These are phyloP conservation scores for Epinephelus awoara DNA, from an alignment of 2,797 vertebrate genomes.

Conservation along the genomic window DNA sequence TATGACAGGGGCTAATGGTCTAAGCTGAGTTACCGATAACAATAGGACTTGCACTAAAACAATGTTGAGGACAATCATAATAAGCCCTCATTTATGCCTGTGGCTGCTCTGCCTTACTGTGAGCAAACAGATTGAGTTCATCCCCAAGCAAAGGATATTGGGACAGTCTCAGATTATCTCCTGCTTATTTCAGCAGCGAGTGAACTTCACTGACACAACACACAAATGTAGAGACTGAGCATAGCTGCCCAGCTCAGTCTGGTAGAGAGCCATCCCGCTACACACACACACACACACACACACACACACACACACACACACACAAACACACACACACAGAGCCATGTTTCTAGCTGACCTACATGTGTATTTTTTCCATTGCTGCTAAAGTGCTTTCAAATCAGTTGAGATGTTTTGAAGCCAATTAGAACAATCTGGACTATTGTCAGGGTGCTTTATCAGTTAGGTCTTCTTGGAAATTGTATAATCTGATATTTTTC, in stretches of 20 bases:
- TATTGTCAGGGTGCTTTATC: neutral
- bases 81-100: too few relatives aligned
- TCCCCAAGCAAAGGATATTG: slow-evolving; percentile 47
- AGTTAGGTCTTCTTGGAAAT: too few relatives aligned
- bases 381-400: slow-evolving; percentile 1
- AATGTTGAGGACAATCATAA: too few relatives aligned
- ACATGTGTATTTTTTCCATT: neutral
- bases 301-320: neutral
- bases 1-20: neutral
- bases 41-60: neutral
- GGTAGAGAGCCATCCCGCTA: neutral
- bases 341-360: neutral
- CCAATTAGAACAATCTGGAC: too few relatives aligned
- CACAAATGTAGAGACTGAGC: neutral
- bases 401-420: neutral
- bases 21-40: neutral
- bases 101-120: neutral
- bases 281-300: neutral
- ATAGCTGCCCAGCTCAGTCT: slow-evolving; percentile 11
- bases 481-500: too few relatives aligned
- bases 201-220: slow-evolving; percentile 8
- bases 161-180: slow-evolving; percentile 50
- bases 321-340: neutral
- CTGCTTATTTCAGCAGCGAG: slow-evolving; percentile 24
- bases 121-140: slow-evolving; percentile 6